Evolutionary conservation across 2,888 invertebrate genomes (phyloP).

Genomic region (Lucinisca nassula): DNA sequence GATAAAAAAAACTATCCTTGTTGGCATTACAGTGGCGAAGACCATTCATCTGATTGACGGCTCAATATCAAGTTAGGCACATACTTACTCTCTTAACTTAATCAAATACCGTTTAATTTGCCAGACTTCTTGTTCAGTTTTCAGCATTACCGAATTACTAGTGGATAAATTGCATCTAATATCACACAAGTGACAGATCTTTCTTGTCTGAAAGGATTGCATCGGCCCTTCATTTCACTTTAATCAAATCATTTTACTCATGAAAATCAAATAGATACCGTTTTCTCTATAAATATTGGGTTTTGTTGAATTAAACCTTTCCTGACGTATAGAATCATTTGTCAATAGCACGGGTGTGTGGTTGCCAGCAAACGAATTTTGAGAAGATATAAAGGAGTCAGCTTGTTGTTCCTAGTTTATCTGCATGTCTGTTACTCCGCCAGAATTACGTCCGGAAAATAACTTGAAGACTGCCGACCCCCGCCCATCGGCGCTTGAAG

Average conservation of each 20-base stretch:
- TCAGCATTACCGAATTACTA: slow-evolving; percentile 4
- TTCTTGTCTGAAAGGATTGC: neutral
- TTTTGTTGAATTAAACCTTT: no score
- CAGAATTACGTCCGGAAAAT: no score
- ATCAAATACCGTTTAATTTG: slow-evolving; percentile 16
- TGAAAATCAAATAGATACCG: slow-evolving; percentile 1
- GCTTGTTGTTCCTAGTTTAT: no score
- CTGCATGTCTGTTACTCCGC: no score
- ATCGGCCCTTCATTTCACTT: neutral
- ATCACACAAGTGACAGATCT: neutral
- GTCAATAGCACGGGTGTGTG: no score
- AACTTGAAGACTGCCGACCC: no score
- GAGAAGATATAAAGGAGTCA: no score
- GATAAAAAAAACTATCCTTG: no score
- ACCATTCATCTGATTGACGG: neutral
- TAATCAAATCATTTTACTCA: neutral
- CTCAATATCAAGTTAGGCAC: neutral
- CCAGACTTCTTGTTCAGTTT: neutral
- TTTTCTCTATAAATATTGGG: no score
- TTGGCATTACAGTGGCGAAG: neutral
- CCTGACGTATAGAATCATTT: no score
- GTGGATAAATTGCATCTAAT: neutral
- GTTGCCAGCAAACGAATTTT: no score
- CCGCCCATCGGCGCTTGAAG: no score
- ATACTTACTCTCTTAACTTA: neutral